These are phyloP conservation scores for Nemotelus nigrinus DNA, from an alignment of 2,888 invertebrate species.

Conservation along the genomic window DNA sequence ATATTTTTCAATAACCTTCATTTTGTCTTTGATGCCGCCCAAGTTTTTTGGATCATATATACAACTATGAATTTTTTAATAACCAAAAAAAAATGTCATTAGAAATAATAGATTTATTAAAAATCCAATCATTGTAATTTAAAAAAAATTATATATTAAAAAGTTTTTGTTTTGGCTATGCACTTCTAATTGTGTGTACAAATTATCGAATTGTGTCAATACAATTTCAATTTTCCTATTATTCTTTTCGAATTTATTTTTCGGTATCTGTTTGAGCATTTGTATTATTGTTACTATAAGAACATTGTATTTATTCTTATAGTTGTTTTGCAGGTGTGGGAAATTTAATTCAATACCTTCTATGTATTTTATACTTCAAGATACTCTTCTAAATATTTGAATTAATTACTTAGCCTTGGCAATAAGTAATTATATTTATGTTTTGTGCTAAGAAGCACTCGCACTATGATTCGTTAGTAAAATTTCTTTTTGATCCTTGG, in stretches of 20 bases:
- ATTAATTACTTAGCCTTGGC: neutral
- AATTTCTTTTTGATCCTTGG: constrained; percentile 36
- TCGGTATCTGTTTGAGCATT: constrained; percentile 35
- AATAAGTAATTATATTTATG: constrained; percentile 48
- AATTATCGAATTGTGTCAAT: constrained; percentile 27
- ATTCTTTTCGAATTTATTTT: constrained; percentile 37
- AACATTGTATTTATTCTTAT: constrained; percentile 23
- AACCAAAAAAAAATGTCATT: constrained; percentile 5
- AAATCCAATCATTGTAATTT: constrained; percentile 30
- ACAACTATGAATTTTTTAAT: constrained; percentile 18
- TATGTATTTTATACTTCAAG: neutral
- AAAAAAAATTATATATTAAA: constrained; percentile 37
- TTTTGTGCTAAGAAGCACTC: constrained; percentile 53
- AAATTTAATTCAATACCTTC: constrained; percentile 4
- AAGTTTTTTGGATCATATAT: constrained; percentile 50
- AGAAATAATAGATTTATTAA: constrained; percentile 28
- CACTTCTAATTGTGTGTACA: constrained; percentile 37
- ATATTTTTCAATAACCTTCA: neutral
- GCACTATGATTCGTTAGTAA: constrained; percentile 48
- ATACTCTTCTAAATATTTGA: constrained; percentile 2
- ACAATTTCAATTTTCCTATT: constrained; percentile 17
- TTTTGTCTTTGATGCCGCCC: constrained; percentile 43
- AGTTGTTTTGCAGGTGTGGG: constrained; percentile 1
- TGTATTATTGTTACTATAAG: constrained; percentile 15
- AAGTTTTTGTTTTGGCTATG: constrained; percentile 48